Conservation (phyloP, 2,797 vertebrate species). For the Pangasius sanitwongsei region DNA sequence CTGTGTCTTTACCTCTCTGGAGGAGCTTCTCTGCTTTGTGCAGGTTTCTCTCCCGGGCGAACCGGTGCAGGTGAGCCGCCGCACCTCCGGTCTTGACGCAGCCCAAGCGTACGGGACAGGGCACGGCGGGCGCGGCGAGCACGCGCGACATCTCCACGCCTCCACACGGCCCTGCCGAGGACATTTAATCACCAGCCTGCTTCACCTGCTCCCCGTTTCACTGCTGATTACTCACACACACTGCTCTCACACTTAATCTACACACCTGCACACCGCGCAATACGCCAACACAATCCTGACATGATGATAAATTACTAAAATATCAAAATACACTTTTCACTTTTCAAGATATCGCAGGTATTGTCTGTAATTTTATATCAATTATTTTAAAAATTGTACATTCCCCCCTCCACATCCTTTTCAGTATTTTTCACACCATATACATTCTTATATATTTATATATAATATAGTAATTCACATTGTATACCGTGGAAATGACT, state of each 20-base stretch:
- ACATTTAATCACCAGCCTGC: background rate
- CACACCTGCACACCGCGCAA: background rate
- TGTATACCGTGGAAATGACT: no score
- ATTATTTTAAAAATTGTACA: background rate
- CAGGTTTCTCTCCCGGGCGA: constrained; percentile 73
- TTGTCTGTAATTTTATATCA: no score
- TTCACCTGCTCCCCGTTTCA: background rate
- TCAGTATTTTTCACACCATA: no score
- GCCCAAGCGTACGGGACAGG: constrained; percentile 80
- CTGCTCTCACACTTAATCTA: background rate
- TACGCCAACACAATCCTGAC: background rate
- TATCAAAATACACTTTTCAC: no score
- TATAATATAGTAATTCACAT: no score
- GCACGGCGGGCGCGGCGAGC: constrained; percentile 66
- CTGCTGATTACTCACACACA: background rate
- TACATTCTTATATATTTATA: background rate
- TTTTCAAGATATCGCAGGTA: no score
- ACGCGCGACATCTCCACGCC: constrained; percentile 41
- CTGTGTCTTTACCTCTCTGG: constrained; percentile 73
- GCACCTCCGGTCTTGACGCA: constrained; percentile 69
- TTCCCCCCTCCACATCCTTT: background rate
- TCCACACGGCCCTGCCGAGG: background rate
- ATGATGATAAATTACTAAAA: background rate
- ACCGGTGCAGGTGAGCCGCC: constrained; percentile 78
- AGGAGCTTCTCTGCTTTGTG: constrained; percentile 81